phyloP scores from a whole-genome alignment of 2,113 vertebrate species.

The Pica pica region DNA sequence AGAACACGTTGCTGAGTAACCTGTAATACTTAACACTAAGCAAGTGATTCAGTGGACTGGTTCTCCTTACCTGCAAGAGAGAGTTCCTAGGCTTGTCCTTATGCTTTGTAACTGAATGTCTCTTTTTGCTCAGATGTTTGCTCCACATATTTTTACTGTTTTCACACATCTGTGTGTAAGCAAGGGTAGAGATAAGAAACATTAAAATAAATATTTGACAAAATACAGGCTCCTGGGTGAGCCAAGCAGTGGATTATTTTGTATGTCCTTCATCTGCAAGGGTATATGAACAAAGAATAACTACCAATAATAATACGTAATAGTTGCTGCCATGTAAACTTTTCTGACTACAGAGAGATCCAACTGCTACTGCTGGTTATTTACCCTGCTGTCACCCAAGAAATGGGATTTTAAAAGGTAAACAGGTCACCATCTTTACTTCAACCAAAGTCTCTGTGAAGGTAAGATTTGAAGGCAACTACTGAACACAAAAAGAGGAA shows the following conservation, averaged over 20 bases:
- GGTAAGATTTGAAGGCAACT: neutral
- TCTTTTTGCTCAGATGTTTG: neutral
- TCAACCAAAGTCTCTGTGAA: neutral
- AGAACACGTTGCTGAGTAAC: neutral
- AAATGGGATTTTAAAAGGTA: neutral
- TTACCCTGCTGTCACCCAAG: neutral
- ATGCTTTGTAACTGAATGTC: neutral
- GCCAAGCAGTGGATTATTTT: neutral
- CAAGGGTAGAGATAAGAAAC: neutral
- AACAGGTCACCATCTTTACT: neutral
- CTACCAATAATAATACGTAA: neutral
- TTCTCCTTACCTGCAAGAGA: neutral
- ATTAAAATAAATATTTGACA: slow-evolving; percentile 22
- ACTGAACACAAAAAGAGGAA: neutral
- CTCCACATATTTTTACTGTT: neutral
- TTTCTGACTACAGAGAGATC: neutral
- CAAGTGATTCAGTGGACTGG: neutral
- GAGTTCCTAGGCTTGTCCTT: neutral
- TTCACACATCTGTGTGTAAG: neutral
- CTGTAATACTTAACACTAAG: neutral
- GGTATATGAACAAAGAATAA: neutral
- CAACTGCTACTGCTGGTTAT: neutral
- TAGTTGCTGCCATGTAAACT: neutral
- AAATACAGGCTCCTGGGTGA: neutral
- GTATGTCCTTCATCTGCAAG: neutral